Evolutionary conservation across 2,797 vertebrate species (phyloP).

Genomic region (Chelon labrosus): DNA sequence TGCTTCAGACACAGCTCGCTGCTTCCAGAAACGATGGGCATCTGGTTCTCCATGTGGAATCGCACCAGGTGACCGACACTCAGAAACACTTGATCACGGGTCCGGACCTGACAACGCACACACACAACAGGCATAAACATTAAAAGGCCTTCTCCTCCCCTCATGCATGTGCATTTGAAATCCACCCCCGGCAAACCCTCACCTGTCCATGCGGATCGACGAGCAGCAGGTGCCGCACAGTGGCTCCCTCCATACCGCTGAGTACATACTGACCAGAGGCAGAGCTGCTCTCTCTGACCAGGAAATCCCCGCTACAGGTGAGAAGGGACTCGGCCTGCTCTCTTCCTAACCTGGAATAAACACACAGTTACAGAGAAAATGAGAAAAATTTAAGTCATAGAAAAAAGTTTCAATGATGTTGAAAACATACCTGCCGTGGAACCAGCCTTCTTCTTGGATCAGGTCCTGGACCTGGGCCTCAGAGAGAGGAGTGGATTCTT

Average conservation of each 20-base stretch:
- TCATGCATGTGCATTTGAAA: neutral
- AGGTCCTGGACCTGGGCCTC: constrained; percentile 76
- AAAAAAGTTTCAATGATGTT: neutral
- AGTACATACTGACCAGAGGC: constrained; percentile 92
- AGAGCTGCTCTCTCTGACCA: constrained; percentile 92
- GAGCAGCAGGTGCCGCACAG: constrained; percentile 90
- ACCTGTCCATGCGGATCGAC: constrained; percentile 94
- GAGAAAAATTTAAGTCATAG: neutral
- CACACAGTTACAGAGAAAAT: neutral
- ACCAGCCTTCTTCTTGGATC: constrained; percentile 90
- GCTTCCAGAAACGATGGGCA: constrained; percentile 92
- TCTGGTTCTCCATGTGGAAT: constrained; percentile 93
- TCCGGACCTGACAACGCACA: constrained; percentile 87
- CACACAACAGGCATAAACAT: neutral
- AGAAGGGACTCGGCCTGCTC: constrained; percentile 91
- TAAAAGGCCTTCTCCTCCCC: neutral
- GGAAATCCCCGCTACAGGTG: constrained; percentile 90
- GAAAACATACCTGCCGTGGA: constrained; percentile 86
- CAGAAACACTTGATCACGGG: constrained; percentile 91
- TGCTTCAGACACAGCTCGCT: constrained; percentile 92
- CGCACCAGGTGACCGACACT: constrained; percentile 92
- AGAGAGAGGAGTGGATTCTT: constrained; percentile 38
- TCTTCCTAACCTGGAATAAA: constrained; percentile 83
- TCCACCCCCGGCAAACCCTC: constrained; percentile 29
- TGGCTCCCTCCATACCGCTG: constrained; percentile 91